Percentiles rank a stretch among this genome's conserved stretches.
Conservation (phyloP, 2,888 invertebrate species). For the Pecten maximus region DNA sequence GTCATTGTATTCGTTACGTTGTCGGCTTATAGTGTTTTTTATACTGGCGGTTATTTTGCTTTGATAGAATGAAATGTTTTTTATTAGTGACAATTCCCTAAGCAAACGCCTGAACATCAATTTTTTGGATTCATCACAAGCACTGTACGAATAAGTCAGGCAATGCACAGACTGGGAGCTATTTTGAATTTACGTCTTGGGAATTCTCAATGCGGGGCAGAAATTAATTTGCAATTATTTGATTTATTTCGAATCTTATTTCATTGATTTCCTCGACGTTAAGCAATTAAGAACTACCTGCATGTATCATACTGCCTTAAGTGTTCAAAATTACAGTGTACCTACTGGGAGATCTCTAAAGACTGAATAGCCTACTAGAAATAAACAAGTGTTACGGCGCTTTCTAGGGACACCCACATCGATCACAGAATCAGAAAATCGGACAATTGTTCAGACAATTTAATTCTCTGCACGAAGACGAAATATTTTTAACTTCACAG, state of each 20-base stretch:
- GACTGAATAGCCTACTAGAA: neutral
- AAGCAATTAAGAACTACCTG: neutral
- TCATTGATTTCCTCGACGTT: neutral
- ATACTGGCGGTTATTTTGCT: too few relatives aligned
- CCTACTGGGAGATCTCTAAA: neutral
- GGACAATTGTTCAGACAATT: neutral
- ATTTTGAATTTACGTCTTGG: neutral
- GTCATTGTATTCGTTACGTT: too few relatives aligned
- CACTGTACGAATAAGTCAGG: neutral
- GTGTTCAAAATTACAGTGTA: neutral
- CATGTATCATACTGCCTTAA: neutral
- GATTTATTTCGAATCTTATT: constrained; percentile 22
- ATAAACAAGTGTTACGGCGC: neutral
- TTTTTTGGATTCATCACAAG: neutral
- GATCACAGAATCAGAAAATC: neutral
- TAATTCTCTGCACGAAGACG: neutral
- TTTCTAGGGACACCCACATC: neutral
- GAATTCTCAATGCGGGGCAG: neutral
- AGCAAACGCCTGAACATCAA: neutral
- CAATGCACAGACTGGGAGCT: neutral
- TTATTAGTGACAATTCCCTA: too few relatives aligned
- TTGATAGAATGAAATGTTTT: too few relatives aligned
- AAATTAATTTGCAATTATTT: constrained; percentile 4
- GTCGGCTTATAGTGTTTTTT: too few relatives aligned
- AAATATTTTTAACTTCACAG: neutral